These are phyloP conservation scores for Pseudotriccus pelzelni DNA, from an alignment of 2,797 vertebrate genomes.

Conservation along the genomic window DNA sequence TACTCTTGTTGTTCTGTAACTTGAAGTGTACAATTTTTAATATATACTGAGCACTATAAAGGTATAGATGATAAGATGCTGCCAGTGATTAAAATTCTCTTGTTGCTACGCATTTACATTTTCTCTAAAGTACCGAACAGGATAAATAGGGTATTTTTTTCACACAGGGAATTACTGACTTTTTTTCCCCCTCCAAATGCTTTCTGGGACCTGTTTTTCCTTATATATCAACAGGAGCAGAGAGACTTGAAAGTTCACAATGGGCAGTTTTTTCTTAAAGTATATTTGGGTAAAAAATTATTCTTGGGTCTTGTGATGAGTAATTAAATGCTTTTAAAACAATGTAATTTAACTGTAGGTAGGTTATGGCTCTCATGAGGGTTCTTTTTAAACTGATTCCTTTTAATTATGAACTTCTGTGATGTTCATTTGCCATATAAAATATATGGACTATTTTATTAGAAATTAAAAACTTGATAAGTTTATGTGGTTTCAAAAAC, in stretches of 20 bases:
- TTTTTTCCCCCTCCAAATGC: neutral
- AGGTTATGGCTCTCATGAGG: neutral
- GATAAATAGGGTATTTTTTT: neutral
- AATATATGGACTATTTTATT: neutral
- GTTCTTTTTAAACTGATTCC: neutral
- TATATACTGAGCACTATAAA: neutral
- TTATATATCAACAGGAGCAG: neutral
- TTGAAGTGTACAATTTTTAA: neutral
- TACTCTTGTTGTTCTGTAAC: neutral
- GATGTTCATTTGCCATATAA: neutral
- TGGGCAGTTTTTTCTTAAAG: neutral
- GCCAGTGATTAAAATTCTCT: neutral
- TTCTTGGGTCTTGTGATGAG: neutral
- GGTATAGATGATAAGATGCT: neutral
- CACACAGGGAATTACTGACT: neutral
- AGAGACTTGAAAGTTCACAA: neutral
- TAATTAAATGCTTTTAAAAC: conserved; percentile 3
- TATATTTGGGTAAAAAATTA: neutral
- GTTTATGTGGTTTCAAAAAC: neutral
- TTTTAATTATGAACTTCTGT: neutral
- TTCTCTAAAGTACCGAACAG: neutral
- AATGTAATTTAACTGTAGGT: neutral
- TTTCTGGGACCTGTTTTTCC: neutral
- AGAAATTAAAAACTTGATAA: neutral
- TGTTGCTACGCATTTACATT: neutral